These are phyloP conservation scores for Iguana delicatissima DNA, from an alignment of 2,797 vertebrate genomes.

Conservation along the genomic window DNA sequence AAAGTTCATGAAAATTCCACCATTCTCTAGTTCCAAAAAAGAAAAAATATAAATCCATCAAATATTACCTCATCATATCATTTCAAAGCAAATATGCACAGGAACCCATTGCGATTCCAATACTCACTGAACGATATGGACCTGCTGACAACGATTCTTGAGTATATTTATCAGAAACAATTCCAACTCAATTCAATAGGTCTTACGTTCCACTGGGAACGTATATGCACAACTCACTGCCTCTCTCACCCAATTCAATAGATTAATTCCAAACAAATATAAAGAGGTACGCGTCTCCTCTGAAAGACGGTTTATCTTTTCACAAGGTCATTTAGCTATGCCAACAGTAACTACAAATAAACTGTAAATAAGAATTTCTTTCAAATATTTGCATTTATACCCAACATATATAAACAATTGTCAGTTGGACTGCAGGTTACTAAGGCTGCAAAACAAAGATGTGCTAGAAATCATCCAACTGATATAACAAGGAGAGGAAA, in stretches of 20 bases:
- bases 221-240: no score
- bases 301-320: not conserved
- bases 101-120: not conserved
- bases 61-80: no score
- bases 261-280: not conserved
- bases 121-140: not conserved
- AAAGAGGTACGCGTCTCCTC: rapidly evolving
- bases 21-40: no score
- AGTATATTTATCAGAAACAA: not conserved
- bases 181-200: not conserved
- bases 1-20: no score
- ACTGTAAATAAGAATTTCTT: not conserved
- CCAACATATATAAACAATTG: constrained; percentile 3
- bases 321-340: not conserved
- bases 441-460: constrained; percentile 23
- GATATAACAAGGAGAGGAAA: not conserved
- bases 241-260: not conserved
- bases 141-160: not conserved
- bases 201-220: not conserved
- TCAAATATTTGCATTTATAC: not conserved
- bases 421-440: constrained; percentile 12
- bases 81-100: not conserved
- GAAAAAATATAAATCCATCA: no score
- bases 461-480: constrained; percentile 15
- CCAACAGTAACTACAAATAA: not conserved